Conservation (phyloP, 2,113 vertebrate genomes). For the Neomonachus schauinslandi region DNA sequence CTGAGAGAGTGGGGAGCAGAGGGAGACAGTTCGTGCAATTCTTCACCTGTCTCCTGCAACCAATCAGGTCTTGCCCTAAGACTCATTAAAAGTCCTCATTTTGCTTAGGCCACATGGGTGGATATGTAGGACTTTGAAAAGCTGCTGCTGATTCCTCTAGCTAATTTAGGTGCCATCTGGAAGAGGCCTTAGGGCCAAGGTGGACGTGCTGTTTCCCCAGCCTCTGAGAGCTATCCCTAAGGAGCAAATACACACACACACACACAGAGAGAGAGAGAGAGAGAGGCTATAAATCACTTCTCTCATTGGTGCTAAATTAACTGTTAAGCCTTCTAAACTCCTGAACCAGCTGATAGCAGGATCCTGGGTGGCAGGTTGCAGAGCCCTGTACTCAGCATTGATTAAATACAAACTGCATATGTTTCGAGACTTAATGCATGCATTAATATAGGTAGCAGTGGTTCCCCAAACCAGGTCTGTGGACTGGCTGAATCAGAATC, state of each 20-base stretch:
- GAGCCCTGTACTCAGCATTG: background rate
- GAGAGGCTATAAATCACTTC: constrained; percentile 34
- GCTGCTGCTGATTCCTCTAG: constrained; percentile 28
- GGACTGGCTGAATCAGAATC: background rate
- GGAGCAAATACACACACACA: background rate
- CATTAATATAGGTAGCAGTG: background rate
- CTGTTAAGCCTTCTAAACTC: constrained; percentile 64
- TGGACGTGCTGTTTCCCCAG: background rate
- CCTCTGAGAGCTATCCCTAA: constrained; percentile 8
- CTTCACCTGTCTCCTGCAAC: background rate
- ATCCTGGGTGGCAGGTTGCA: constrained; percentile 45
- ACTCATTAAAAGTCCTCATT: constrained; percentile 42
- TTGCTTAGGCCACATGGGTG: background rate
- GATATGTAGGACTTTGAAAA: constrained; percentile 54
- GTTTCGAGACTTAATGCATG: constrained; percentile 1
- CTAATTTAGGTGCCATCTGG: constrained; percentile 68
- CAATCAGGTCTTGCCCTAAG: background rate
- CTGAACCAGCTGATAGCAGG: constrained; percentile 24
- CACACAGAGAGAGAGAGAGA: background rate
- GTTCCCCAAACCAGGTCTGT: background rate
- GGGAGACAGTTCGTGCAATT: background rate
- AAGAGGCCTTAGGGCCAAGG: constrained; percentile 43
- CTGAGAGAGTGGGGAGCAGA: background rate
- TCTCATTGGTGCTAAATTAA: constrained; percentile 70
- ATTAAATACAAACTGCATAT: constrained; percentile 34